Base-by-base conservation (phyloP, 1,140 invertebrate species). In the Zaprionus vittiger region DNA sequence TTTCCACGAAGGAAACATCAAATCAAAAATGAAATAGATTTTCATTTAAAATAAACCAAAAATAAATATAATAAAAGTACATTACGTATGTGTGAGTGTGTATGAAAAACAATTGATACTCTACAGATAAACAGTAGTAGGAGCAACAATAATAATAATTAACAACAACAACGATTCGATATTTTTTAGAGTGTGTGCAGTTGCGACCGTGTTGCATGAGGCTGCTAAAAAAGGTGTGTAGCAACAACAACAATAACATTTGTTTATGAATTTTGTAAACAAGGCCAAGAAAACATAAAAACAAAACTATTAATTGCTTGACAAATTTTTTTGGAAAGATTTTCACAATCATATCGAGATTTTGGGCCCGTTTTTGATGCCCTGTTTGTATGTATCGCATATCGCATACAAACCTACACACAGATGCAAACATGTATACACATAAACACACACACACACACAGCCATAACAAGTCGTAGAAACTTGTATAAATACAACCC, bases 141-240 rank as follows among this genome's bases (percentile, higher is more conserved):
- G 12, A 69, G 31, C 54, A 66, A 62, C 38, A 67, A 63, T 59
- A 38, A 52, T 52, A 52, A 14, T 24, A n/a, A 71, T 70, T 44
- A 73, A 78, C 65, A 79, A 70, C 54, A 70, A 80, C 74, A 62
- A 77, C 65, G 66, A 49, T 55, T 68, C 20, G 12, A 54, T 54
- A 54, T 26, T 63, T 72, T 76, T 66, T 54, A 38, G 66, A 44
- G 24, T 60, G 73, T 77, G 73, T 77, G 74, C 74, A 73, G 68
- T 77, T 73, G 61, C 70, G 47, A 70, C 75, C 81, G 75, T 80
- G 81, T 90, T 89, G 85, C 85, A 90, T 85, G 85, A 77, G 77
- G 82, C 85, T 90, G 85, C 67, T 67, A 77, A 85, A 90, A 84
- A 90, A 90, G 85, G 85, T 90, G 79, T 85, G 85, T 90, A 90